Conservation (phyloP, 23 tunicate genomes). For the Pegea sp. region DNA sequence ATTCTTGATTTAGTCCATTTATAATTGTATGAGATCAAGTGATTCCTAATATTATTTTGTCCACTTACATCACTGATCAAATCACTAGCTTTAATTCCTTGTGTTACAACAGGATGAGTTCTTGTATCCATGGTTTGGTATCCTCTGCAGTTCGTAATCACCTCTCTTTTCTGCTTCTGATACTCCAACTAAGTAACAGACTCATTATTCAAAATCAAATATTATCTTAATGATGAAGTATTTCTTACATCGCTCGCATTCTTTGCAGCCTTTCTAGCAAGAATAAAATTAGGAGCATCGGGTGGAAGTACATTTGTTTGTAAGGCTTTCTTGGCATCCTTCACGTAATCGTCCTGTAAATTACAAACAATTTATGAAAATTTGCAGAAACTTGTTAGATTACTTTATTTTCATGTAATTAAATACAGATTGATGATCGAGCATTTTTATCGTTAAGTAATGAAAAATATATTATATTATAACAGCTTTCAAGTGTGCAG, state of each 20-base stretch:
- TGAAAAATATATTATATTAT: too few relatives aligned
- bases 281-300: slow-evolving; percentile 79
- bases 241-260: slow-evolving; percentile 54
- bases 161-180: slow-evolving; percentile 47
- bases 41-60: too few relatives aligned
- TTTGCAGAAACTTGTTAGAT: too few relatives aligned
- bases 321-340: slow-evolving; percentile 63
- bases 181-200: slow-evolving; percentile 23
- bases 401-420: too few relatives aligned
- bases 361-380: too few relatives aligned
- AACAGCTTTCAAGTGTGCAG: too few relatives aligned
- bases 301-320: slow-evolving; percentile 58
- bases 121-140: slow-evolving; percentile 94
- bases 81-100: slow-evolving; percentile 82
- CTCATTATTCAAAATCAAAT: neutral
- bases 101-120: slow-evolving; percentile 87
- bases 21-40: too few relatives aligned
- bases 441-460: too few relatives aligned
- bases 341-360: slow-evolving; percentile 33
- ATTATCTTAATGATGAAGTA: neutral
- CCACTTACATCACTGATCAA: slow-evolving; percentile 49
- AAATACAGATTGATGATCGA: too few relatives aligned
- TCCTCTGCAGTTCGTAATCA: slow-evolving; percentile 50
- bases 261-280: slow-evolving; percentile 27
- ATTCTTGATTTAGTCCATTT: too few relatives aligned